Percentiles rank a stretch among this genome's conserved stretches.
Conservation (phyloP, 2,797 vertebrate species). For the Propithecus deckenii region DNA sequence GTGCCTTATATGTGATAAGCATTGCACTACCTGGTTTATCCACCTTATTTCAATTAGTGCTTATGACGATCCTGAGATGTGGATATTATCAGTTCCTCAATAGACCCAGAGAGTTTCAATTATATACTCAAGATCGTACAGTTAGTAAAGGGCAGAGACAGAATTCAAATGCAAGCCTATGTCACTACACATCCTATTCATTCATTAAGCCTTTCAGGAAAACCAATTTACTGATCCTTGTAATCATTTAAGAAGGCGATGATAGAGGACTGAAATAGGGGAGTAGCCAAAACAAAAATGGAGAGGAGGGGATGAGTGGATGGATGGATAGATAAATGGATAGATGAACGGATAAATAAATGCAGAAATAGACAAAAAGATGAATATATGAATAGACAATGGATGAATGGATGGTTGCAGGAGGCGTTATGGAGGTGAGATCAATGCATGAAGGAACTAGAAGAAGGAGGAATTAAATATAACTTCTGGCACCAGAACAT, state of each 20-base stretch:
- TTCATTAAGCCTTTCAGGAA: background rate
- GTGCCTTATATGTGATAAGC: background rate
- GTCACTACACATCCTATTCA: background rate
- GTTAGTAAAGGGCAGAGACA: background rate
- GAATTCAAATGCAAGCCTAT: constrained; percentile 19
- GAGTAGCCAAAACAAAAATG: background rate
- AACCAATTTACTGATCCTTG: constrained; percentile 5
- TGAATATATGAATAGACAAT: background rate
- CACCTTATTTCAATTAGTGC: background rate
- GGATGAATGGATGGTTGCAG: background rate
- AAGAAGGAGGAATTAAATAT: constrained; percentile 24
- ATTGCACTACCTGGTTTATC: background rate
- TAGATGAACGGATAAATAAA: background rate
- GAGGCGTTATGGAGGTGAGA: background rate
- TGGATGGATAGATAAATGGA: background rate
- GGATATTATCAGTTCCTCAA: background rate
- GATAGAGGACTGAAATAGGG: background rate
- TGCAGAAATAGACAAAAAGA: background rate
- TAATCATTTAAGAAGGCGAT: constrained; percentile 2
- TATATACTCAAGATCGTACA: background rate
- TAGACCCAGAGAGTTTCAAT: background rate
- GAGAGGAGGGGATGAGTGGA: background rate
- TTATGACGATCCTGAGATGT: background rate
- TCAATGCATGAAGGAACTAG: background rate
- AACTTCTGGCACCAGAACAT: background rate